Conservation (phyloP, 2,113 vertebrate genomes). For the Mastomys natalensis region DNA sequence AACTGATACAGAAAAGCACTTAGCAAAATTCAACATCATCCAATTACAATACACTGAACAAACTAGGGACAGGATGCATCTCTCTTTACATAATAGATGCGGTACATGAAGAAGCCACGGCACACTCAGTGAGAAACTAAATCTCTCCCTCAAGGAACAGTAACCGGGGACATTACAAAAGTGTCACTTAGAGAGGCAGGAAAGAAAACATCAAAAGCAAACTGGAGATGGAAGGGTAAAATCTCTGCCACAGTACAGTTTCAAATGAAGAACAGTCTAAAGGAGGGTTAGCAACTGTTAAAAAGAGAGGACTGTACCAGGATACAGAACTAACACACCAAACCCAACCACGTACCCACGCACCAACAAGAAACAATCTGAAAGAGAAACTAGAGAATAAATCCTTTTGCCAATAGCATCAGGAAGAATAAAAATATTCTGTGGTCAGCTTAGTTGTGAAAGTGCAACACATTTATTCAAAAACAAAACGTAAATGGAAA, state of each 20-base stretch:
- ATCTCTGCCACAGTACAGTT: not conserved
- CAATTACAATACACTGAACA: no score
- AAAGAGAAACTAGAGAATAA: not conserved
- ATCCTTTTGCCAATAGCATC: not conserved
- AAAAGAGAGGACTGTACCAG: not conserved
- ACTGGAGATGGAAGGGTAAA: not conserved
- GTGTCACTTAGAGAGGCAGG: not conserved
- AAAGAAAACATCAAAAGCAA: not conserved
- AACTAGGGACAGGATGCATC: not conserved
- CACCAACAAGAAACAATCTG: not conserved
- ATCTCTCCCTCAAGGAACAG: no score
- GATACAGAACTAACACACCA: not conserved
- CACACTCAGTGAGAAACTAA: not conserved
- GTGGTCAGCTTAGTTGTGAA: not conserved
- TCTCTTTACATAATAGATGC: not conserved
- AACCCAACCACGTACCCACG: not conserved
- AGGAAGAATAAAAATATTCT: not conserved
- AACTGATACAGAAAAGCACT: not conserved
- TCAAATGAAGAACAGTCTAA: not conserved
- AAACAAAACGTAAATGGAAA: not conserved
- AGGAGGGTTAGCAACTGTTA: not conserved
- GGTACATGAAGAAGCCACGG: not conserved
- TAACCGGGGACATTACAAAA: not conserved
- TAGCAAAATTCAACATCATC: not conserved
- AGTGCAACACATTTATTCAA: not conserved